These are phyloP conservation scores for Chrysopa pallens DNA, from an alignment of 1,140 invertebrate species.

Conservation along the genomic window DNA sequence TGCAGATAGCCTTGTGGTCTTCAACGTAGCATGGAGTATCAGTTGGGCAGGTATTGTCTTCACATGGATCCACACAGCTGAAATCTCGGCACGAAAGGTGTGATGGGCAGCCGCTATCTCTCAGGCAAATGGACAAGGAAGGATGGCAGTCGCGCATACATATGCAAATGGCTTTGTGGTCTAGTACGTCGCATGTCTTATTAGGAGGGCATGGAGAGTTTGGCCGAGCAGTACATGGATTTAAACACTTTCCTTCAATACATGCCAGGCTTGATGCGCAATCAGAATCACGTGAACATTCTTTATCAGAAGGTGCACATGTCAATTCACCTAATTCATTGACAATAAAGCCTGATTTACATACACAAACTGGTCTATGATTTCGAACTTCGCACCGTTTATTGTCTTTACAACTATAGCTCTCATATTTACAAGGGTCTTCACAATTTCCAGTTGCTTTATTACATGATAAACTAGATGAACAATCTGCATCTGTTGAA, in stretches of 20 bases:
- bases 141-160: conserved; percentile 74
- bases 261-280: conserved; percentile 75
- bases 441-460: conserved; percentile 45
- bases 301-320: conserved; percentile 57
- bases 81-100: conserved; percentile 72
- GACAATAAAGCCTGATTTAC: conserved; percentile 70
- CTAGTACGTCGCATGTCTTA: conserved; percentile 69
- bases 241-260: conserved; percentile 59
- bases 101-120: conserved; percentile 70
- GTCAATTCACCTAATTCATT: conserved; percentile 67
- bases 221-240: conserved; percentile 52
- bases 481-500: conserved; percentile 49
- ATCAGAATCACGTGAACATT: conserved; percentile 64
- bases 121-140: conserved; percentile 69
- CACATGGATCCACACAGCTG: conserved; percentile 79
- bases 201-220: conserved; percentile 48
- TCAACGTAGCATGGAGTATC: conserved; percentile 77
- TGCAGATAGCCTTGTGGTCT: conserved; percentile 83
- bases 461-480: conserved; percentile 54
- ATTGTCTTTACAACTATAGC: conserved; percentile 50
- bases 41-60: conserved; percentile 53
- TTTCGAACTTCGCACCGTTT: conserved; percentile 76
- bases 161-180: conserved; percentile 68
- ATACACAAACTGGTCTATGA: conserved; percentile 71
- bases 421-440: conserved; percentile 47